A percentile compares a stretch with the other conserved stretches of the same genome.
These are phyloP conservation scores for Calycopis cecrops DNA, from an alignment of 1,140 invertebrate species.

Conservation along the genomic window DNA sequence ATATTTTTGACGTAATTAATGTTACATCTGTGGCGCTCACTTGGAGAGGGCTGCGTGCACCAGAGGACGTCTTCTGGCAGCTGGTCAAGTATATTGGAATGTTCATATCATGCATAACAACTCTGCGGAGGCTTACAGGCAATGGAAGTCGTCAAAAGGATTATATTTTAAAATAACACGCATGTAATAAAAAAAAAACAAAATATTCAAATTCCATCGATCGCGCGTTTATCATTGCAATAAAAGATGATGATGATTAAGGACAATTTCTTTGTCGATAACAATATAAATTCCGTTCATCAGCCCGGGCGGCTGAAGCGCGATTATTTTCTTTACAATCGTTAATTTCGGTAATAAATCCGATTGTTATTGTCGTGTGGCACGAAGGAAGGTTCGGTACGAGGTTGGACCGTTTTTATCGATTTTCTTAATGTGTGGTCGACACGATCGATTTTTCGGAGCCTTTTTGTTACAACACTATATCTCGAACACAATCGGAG, in stretches of 20 bases:
- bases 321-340: conserved; percentile 24
- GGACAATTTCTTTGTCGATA: background rate
- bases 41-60: too few species aligned
- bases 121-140: too few species aligned
- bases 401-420: conserved; percentile 53
- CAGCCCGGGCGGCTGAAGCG: background rate
- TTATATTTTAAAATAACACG: too few species aligned
- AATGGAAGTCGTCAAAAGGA: too few species aligned
- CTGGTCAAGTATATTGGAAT: too few species aligned
- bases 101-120: too few species aligned
- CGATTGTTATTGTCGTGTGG: conserved; percentile 54
- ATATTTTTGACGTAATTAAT: too few species aligned
- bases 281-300: conserved; percentile 7
- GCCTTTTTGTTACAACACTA: background rate
- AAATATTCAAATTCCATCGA: too few species aligned
- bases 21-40: too few species aligned
- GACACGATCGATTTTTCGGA: conserved; percentile 49
- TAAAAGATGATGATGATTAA: background rate
- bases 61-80: too few species aligned
- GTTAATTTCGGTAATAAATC: conserved; percentile 54
- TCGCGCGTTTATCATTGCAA: too few species aligned
- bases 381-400: conserved; percentile 51
- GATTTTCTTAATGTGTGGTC: conserved; percentile 58
- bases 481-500: background rate
- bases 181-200: too few species aligned